Percentiles rank a stretch among this genome's conserved stretches.
Evolutionary conservation across 2,888 invertebrate genomes (phyloP).

Genomic region (Brachypterus glaber): DNA sequence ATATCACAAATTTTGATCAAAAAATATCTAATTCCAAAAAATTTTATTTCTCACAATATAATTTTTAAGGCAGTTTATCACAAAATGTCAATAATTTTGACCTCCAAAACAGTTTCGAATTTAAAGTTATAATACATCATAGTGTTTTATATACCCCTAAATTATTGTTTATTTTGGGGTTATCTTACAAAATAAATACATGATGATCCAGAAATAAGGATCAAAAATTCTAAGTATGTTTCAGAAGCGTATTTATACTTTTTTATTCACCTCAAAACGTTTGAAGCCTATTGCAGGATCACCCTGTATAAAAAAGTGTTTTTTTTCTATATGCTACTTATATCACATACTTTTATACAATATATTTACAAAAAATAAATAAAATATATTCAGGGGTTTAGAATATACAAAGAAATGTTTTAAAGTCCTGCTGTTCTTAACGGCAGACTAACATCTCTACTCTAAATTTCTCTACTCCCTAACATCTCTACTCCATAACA

Average conservation of each 20-base stretch:
- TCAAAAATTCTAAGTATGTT: not conserved
- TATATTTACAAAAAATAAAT: slow-evolving; percentile 24
- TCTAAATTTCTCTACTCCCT: too few relatives aligned
- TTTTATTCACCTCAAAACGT: not conserved
- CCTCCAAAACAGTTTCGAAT: slow-evolving; percentile 11
- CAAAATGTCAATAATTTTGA: slow-evolving; percentile 19
- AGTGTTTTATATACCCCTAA: too few relatives aligned
- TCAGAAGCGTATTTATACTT: slow-evolving; percentile 1
- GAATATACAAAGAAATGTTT: slow-evolving; percentile 8
- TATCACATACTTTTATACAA: slow-evolving; percentile 31
- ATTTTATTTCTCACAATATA: slow-evolving; percentile 23
- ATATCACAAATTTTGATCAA: too few relatives aligned
- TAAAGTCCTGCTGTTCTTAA: slow-evolving; percentile 7
- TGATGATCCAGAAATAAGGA: too few relatives aligned
- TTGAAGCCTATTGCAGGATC: not conserved
- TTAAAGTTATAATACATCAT: too few relatives aligned
- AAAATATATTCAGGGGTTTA: not conserved
- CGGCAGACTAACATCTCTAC: too few relatives aligned
- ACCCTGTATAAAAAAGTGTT: slow-evolving; percentile 25
- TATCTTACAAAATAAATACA: too few relatives aligned
- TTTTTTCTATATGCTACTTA: slow-evolving; percentile 23
- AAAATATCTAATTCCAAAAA: too few relatives aligned
- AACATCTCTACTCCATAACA: too few relatives aligned
- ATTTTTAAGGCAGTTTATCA: slow-evolving; percentile 25
- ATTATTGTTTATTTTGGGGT: too few relatives aligned